Conservation (phyloP, 37 sponge, comb jelly and placozoan genomes). For the Mnemiopsis leidyi region DNA sequence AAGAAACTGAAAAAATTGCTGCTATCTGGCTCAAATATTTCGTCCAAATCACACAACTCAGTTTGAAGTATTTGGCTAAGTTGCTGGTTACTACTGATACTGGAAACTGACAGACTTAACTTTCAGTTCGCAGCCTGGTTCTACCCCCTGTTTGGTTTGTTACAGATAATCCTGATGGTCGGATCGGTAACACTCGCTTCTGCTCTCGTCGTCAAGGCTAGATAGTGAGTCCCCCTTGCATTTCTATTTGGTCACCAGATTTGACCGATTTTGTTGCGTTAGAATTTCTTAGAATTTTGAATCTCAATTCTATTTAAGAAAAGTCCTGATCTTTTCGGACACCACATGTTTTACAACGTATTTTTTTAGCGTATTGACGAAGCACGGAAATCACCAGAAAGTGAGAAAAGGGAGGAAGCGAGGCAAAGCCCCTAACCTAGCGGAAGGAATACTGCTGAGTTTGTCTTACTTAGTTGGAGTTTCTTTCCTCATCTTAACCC, state of each 20-base stretch:
- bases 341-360: too few relatives aligned
- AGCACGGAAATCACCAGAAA: neutral
- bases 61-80: too few relatives aligned
- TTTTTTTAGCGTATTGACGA: neutral
- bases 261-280: too few relatives aligned
- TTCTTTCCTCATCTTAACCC: neutral
- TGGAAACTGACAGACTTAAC: neutral
- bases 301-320: too few relatives aligned
- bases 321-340: too few relatives aligned
- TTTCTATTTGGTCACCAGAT: too few relatives aligned
- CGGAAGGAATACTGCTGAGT: conserved; percentile 6
- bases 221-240: too few relatives aligned
- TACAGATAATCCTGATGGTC: neutral
- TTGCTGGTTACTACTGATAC: neutral
- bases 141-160: neutral
- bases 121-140: conserved; percentile 15
- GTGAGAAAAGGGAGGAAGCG: neutral
- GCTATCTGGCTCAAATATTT: too few relatives aligned
- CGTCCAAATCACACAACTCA: too few relatives aligned
- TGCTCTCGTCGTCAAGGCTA: neutral
- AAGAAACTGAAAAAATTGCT: too few relatives aligned
- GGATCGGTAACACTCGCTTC: neutral
- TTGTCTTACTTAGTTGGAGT: neutral
- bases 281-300: too few relatives aligned
- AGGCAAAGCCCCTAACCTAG: neutral